Conservation (phyloP, 1,140 invertebrate genomes). For the Eriocheir sinensis region DNA sequence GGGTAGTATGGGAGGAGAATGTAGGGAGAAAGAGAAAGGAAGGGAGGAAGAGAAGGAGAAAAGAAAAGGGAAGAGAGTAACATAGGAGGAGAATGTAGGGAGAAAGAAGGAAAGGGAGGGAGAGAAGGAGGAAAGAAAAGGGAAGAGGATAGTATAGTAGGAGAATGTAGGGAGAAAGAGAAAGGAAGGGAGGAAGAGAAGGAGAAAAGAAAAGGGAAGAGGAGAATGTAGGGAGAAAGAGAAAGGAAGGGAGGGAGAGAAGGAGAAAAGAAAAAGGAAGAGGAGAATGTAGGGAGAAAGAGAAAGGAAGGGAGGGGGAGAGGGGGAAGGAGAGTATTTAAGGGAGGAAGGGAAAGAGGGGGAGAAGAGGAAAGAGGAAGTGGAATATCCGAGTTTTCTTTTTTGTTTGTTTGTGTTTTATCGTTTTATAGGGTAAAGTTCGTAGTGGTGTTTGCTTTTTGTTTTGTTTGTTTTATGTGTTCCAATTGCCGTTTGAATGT, state of each 20-base stretch:
- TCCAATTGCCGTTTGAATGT: too few species aligned
- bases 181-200: slow-evolving; percentile 23
- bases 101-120: not conserved
- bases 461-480: not conserved
- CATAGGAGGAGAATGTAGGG: not conserved
- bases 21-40: not conserved
- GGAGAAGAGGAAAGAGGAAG: not conserved
- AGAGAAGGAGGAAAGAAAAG: not conserved
- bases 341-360: not conserved
- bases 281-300: not conserved
- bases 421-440: slow-evolving; percentile 16
- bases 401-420: slow-evolving; percentile 9
- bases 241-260: not conserved
- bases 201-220: slow-evolving; percentile 24
- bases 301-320: not conserved
- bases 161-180: not conserved
- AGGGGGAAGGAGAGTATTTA: not conserved
- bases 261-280: not conserved
- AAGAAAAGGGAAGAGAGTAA: not conserved
- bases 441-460: not conserved
- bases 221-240: not conserved
- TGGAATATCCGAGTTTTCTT: not conserved
- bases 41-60: not conserved
- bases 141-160: not conserved
- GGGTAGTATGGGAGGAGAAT: slow-evolving; percentile 23